Evolutionary conservation across 2,888 invertebrate species (phyloP).

Genomic region (Lordiphosa andalusiaca): DNA sequence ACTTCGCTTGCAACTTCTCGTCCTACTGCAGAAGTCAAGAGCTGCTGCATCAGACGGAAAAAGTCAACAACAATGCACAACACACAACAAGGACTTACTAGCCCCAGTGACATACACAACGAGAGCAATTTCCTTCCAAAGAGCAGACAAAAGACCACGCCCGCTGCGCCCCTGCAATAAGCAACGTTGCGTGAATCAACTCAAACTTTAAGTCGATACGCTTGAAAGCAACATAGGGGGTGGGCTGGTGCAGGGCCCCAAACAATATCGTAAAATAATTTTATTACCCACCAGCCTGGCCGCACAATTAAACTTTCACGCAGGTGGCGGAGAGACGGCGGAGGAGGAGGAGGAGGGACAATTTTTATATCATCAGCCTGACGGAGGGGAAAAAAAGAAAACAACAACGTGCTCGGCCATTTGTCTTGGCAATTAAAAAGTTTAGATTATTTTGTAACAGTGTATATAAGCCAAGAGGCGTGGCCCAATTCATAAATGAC

Average conservation of each 20-base stretch:
- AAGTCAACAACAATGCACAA: constrained; percentile 53
- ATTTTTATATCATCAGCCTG: constrained; percentile 43
- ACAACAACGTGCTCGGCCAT: constrained; percentile 59
- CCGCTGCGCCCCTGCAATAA: constrained; percentile 20
- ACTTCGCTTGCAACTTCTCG: constrained; percentile 4
- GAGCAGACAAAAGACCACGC: constrained; percentile 42
- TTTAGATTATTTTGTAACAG: constrained; percentile 62
- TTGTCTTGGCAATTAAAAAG: constrained; percentile 71
- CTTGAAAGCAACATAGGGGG: constrained; percentile 19
- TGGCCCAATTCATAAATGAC: constrained; percentile 45
- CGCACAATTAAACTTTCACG: constrained; percentile 68
- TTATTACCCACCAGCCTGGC: constrained; percentile 70
- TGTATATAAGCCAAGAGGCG: constrained; percentile 37
- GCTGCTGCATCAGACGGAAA: constrained; percentile 33
- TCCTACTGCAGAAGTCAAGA: constrained; percentile 27
- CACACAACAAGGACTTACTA: constrained; percentile 28
- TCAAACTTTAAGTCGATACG: constrained; percentile 53
- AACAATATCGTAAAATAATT: constrained; percentile 63
- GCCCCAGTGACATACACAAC: constrained; percentile 12
- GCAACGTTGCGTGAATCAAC: constrained; percentile 61
- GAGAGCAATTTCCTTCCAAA: constrained; percentile 12
- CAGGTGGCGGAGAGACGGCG: constrained; percentile 3
- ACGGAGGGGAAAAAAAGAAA: constrained; percentile 20
- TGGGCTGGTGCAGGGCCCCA: constrained; percentile 10
- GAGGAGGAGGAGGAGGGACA: constrained; percentile 1